These are phyloP conservation scores for Nasonia longicornis DNA, from an alignment of 1,140 invertebrate species.

Conservation along the genomic window DNA sequence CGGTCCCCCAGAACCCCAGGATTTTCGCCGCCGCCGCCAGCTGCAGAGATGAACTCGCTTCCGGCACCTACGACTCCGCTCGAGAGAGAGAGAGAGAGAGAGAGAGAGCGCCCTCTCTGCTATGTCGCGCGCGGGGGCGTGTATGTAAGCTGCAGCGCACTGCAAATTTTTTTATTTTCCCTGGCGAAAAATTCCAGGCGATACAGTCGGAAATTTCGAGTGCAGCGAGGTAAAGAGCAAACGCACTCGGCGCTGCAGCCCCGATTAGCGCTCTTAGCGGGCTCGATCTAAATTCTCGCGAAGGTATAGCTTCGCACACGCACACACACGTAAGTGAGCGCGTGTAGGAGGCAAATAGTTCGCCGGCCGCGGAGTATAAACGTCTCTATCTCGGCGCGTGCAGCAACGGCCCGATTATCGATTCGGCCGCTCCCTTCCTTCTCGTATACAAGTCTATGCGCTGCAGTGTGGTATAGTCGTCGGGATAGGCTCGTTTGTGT, in stretches of 20 bases:
- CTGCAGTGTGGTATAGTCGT: background rate
- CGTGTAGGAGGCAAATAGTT: background rate
- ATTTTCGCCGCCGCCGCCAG: constrained; percentile 41
- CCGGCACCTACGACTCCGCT: constrained; percentile 42
- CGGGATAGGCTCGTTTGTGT: background rate
- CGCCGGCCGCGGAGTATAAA: constrained; percentile 34
- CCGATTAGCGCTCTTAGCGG: background rate
- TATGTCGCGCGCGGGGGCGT: background rate
- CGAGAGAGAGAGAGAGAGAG: background rate
- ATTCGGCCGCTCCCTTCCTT: constrained; percentile 40
- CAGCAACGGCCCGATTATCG: constrained; percentile 47
- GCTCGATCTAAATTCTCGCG: background rate
- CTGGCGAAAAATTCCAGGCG: too few relatives aligned
- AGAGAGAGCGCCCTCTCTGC: background rate
- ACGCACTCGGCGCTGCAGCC: background rate
- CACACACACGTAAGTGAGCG: background rate
- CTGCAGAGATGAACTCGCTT: constrained; percentile 60
- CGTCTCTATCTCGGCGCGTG: background rate
- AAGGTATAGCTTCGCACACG: background rate
- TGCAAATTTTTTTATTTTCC: too few relatives aligned
- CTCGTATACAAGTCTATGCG: background rate
- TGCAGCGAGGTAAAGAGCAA: background rate
- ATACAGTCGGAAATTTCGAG: background rate
- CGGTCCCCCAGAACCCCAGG: constrained; percentile 51
- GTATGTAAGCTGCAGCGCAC: background rate